phyloP scores from a whole-genome alignment of 2,113 vertebrate genomes.

The Muscicapa adusta region DNA sequence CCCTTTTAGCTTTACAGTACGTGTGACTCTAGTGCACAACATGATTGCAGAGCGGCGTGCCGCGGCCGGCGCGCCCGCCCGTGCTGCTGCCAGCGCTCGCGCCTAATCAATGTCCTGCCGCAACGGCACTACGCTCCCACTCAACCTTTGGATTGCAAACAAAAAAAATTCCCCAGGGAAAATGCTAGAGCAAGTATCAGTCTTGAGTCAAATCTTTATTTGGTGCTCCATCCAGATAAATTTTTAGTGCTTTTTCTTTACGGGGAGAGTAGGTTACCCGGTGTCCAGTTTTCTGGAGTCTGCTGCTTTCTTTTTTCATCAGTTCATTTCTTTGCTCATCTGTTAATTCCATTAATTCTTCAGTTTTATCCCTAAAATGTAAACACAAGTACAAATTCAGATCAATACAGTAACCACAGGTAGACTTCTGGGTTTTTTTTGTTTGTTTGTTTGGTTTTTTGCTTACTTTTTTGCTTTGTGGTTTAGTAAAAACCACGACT shows the following conservation, averaged over 20 bases:
- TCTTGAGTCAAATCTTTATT: slow-evolving; percentile 93
- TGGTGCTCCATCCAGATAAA: slow-evolving; percentile 95
- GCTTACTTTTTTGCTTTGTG: neutral
- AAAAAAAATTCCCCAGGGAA: slow-evolving; percentile 71
- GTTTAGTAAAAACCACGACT: neutral
- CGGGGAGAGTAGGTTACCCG: slow-evolving; percentile 97
- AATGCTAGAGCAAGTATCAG: slow-evolving; percentile 77
- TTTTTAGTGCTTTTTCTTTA: slow-evolving; percentile 99
- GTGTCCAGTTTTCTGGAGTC: slow-evolving; percentile 95
- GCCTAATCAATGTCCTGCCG: slow-evolving; percentile 74
- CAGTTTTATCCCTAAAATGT: slow-evolving; percentile 84
- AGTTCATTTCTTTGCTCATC: slow-evolving; percentile 95
- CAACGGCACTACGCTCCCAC: slow-evolving; percentile 73
- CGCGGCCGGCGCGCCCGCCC: slow-evolving; percentile 78
- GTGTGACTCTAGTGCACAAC: slow-evolving; percentile 96
- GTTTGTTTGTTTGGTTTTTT: too few relatives aligned
- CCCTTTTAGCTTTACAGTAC: slow-evolving; percentile 98
- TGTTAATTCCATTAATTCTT: slow-evolving; percentile 90
- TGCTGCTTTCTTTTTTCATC: slow-evolving; percentile 98
- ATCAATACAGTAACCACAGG: neutral
- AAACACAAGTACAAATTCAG: neutral
- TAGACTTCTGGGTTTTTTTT: neutral
- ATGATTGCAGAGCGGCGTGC: slow-evolving; percentile 83
- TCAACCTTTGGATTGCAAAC: slow-evolving; percentile 70
- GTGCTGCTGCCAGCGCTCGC: slow-evolving; percentile 82